Evolutionary conservation across 35 echinoderm and acorn worm genomes (phyloP).

Genomic region (Lytechinus variegatus): DNA sequence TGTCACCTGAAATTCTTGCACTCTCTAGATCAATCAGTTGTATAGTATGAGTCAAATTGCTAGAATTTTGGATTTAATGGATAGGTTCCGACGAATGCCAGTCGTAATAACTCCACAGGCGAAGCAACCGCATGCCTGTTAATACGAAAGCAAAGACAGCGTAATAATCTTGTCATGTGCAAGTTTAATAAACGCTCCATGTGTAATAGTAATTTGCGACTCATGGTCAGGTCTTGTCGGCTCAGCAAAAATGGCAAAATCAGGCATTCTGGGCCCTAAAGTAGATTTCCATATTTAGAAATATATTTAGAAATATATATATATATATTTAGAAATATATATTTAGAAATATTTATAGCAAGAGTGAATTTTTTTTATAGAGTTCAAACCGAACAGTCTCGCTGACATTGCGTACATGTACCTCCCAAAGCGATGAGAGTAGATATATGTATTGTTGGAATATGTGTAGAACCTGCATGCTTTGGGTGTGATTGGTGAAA

Average conservation of each 20-base stretch:
- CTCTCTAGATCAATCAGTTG: not conserved
- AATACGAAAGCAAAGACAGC: not conserved
- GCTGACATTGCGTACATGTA: not conserved
- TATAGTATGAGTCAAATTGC: conserved; percentile 13
- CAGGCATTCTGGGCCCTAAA: not conserved
- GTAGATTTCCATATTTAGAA: conserved; percentile 35
- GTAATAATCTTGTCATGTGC: conserved; percentile 2
- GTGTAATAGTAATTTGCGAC: conserved; percentile 33
- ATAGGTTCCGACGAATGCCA: conserved; percentile 16
- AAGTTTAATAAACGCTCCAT: not conserved
- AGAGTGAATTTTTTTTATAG: not conserved
- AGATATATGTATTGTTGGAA: not conserved
- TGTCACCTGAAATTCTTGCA: not conserved
- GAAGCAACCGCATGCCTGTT: not conserved
- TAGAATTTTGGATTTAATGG: not conserved
- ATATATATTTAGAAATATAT: no score
- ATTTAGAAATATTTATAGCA: no score
- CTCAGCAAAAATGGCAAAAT: conserved; percentile 43
- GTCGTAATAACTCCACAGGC: not conserved
- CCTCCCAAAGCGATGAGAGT: not conserved
- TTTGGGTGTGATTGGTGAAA: not conserved
- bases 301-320: no score
- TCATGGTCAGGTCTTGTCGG: not conserved
- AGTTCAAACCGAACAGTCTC: not conserved
- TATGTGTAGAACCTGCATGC: not conserved